Percentiles rank a stretch among this genome's conserved stretches.
Conservation (phyloP, 2,113 vertebrate genomes). For the Callocephalon fimbriatum region DNA sequence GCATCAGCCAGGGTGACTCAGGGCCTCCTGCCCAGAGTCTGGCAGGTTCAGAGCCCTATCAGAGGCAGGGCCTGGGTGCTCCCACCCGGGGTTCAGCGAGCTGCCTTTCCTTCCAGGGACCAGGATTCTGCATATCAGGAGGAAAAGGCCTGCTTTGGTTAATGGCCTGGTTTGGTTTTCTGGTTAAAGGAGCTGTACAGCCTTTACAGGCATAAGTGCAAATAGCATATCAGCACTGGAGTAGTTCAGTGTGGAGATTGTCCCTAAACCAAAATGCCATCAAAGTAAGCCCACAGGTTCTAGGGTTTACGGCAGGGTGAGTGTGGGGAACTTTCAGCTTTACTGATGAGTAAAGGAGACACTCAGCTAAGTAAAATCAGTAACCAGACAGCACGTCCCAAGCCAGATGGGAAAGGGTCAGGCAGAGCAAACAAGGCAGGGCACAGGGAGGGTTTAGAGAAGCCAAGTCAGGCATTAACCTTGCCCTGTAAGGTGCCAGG, state of each 20-base stretch:
- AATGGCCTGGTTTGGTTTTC: not conserved
- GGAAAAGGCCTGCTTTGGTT: not conserved
- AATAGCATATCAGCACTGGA: not conserved
- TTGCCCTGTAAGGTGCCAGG: not conserved
- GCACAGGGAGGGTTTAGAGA: not conserved
- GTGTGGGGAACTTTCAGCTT: not conserved
- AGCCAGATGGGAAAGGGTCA: not conserved
- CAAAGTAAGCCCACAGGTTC: not conserved
- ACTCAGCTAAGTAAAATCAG: not conserved
- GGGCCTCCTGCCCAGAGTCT: not conserved
- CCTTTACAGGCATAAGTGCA: not conserved
- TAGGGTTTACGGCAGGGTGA: not conserved
- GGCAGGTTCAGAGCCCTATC: not conserved
- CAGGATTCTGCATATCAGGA: not conserved
- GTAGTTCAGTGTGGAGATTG: not conserved
- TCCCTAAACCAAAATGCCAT: not conserved
- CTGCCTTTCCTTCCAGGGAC: not conserved
- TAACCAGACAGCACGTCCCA: not conserved
- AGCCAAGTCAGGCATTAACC: conserved; percentile 24
- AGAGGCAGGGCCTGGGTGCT: accelerated
- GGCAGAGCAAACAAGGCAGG: not conserved
- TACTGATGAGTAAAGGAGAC: not conserved
- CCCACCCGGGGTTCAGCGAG: accelerated
- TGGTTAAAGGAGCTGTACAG: not conserved
- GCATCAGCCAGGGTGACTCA: not conserved